Evolutionary conservation across 1,140 invertebrate genomes (phyloP).

Genomic region (Drosophila pseudoananassae): DNA sequence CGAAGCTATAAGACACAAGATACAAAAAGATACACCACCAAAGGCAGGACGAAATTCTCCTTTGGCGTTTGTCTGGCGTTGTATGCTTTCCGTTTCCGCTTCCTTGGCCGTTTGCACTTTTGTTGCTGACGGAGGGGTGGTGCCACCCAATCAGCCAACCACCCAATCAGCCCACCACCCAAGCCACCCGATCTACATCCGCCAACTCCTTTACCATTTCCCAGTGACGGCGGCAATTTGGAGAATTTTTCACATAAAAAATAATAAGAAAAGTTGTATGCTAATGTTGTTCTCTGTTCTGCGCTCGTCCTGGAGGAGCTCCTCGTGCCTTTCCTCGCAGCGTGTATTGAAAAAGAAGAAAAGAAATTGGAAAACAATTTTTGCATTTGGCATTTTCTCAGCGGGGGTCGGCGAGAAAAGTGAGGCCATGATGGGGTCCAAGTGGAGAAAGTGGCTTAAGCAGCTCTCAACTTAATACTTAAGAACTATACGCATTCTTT

Average conservation of each 20-base stretch:
- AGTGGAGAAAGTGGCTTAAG: conserved; percentile 29
- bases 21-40: conserved; percentile 26
- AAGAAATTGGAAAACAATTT: conserved; percentile 82
- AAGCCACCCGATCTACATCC: neutral
- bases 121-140: conserved; percentile 44
- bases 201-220: conserved; percentile 34
- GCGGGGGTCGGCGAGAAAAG: conserved; percentile 14
- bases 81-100: conserved; percentile 81
- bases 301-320: conserved; percentile 2
- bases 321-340: conserved; percentile 24
- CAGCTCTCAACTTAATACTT: conserved; percentile 50
- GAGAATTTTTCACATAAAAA: conserved; percentile 82
- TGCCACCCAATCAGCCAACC: neutral
- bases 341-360: conserved; percentile 65
- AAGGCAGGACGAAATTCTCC: conserved; percentile 40
- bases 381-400: conserved; percentile 75
- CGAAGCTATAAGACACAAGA: conserved; percentile 24
- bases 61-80: conserved; percentile 76
- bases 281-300: conserved; percentile 66
- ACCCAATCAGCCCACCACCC: neutral
- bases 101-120: conserved; percentile 77
- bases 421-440: conserved; percentile 3
- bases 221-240: conserved; percentile 47
- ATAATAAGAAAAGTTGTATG: conserved; percentile 83
- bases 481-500: conserved; percentile 10